Percentiles rank a stretch among this genome's conserved stretches.
Conservation (phyloP, 2,113 vertebrate genomes). For the Siniperca chuatsi region DNA sequence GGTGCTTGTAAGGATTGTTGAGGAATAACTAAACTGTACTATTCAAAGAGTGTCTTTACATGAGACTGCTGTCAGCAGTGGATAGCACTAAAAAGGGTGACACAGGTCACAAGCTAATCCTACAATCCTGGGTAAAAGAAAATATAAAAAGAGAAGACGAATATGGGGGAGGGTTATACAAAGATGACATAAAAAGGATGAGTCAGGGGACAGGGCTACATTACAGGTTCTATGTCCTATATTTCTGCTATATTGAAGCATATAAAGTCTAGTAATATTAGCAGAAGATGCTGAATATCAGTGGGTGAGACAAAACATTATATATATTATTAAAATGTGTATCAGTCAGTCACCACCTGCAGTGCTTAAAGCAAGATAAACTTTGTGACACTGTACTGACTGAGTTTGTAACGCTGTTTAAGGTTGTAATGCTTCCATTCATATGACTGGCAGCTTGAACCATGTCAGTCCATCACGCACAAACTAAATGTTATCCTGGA, state of each 20-base stretch:
- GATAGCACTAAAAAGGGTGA: neutral
- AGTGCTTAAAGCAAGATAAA: too few species aligned
- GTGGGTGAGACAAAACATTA: too few species aligned
- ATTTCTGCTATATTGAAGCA: neutral
- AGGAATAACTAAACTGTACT: constrained; percentile 24
- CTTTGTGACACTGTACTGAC: too few species aligned
- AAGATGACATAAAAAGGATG: neutral
- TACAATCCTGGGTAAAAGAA: neutral
- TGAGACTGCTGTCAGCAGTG: neutral
- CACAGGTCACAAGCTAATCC: constrained; percentile 15
- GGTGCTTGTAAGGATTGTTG: constrained; percentile 16
- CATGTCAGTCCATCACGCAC: neutral
- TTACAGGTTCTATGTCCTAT: too few species aligned
- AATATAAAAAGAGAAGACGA: neutral
- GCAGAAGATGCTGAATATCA: too few species aligned
- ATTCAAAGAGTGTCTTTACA: constrained; percentile 21
- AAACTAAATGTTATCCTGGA: neutral
- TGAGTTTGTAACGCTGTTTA: too few species aligned
- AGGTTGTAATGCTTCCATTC: too few species aligned
- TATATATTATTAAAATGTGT: too few species aligned
- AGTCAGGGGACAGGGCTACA: neutral
- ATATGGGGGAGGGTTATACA: neutral
- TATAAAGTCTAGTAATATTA: neutral
- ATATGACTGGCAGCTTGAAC: neutral
- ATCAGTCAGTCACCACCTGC: too few species aligned